These are phyloP conservation scores for Siderastrea radians DNA, from an alignment of 92 coral and sea anemone species.

Conservation along the genomic window DNA sequence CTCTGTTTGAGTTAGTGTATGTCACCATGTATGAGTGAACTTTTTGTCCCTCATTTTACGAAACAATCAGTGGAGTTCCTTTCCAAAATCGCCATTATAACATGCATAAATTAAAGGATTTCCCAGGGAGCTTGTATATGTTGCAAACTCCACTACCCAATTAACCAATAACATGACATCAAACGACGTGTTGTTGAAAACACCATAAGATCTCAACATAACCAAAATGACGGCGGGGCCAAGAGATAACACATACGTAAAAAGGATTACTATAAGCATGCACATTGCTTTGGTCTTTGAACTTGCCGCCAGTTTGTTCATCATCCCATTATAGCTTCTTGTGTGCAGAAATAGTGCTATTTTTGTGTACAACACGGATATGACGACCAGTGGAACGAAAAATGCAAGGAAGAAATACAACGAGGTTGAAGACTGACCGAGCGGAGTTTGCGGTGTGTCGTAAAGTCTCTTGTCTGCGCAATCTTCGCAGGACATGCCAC, in stretches of 20 bases:
- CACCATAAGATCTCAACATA: slow-evolving; percentile 65
- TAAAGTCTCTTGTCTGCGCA: slow-evolving; percentile 45
- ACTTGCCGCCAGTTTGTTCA: slow-evolving; percentile 57
- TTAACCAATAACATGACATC: slow-evolving; percentile 45
- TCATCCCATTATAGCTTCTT: slow-evolving; percentile 60
- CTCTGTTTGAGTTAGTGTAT: too few species aligned
- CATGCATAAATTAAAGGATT: slow-evolving; percentile 75
- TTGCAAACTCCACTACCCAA: slow-evolving; percentile 35
- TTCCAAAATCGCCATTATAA: slow-evolving; percentile 68
- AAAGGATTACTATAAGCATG: slow-evolving; percentile 66
- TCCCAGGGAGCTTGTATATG: slow-evolving; percentile 61
- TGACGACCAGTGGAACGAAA: slow-evolving; percentile 51
- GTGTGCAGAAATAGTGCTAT: slow-evolving; percentile 34
- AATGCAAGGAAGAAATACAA: slow-evolving; percentile 68
- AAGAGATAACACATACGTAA: slow-evolving; percentile 57
- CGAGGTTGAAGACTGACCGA: slow-evolving; percentile 65
- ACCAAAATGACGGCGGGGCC: slow-evolving; percentile 60
- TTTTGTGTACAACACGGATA: slow-evolving; percentile 57
- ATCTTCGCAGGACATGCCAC: slow-evolving; percentile 3
- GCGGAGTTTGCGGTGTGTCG: slow-evolving; percentile 53
- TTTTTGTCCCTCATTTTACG: not conserved
- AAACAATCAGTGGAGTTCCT: slow-evolving; percentile 31
- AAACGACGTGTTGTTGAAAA: slow-evolving; percentile 36
- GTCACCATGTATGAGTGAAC: not conserved
- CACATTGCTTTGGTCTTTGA: slow-evolving; percentile 75